A percentile compares a stretch with the other conserved stretches of the same genome.
Evolutionary conservation across 2,888 invertebrate species (phyloP).

Genomic region (Lycophotia porphyrea): DNA sequence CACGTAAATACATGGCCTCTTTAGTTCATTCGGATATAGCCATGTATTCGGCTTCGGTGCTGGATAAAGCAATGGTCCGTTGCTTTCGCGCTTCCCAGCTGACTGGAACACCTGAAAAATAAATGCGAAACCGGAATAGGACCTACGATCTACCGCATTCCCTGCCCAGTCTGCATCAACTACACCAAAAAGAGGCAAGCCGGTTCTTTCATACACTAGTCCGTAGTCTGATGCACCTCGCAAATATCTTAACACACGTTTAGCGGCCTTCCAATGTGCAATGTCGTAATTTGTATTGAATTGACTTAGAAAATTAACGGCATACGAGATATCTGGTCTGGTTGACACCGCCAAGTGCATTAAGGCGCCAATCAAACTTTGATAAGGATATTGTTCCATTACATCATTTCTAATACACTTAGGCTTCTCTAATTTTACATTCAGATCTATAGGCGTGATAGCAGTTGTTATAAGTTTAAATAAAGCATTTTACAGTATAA

Average conservation of each 20-base stretch:
- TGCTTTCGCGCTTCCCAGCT: too few relatives aligned
- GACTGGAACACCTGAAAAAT: too few relatives aligned
- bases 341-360: constrained; percentile 30
- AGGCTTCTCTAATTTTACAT: constrained; percentile 15
- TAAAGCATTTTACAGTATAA: too few relatives aligned
- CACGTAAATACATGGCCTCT: constrained; percentile 1
- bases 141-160: too few relatives aligned
- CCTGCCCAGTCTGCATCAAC: too few relatives aligned
- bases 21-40: not conserved
- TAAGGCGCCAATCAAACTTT: constrained; percentile 15
- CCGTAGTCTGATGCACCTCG: constrained; percentile 2
- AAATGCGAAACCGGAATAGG: too few relatives aligned
- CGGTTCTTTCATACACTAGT: too few relatives aligned
- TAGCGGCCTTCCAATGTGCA: constrained; percentile 33
- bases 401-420: not conserved
- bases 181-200: too few relatives aligned
- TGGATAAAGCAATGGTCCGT: too few relatives aligned
- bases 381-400: constrained; percentile 15
- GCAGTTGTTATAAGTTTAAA: too few relatives aligned
- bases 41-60: too few relatives aligned
- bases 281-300: constrained; percentile 22
- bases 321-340: constrained; percentile 21
- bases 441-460: too few relatives aligned
- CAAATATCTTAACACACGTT: constrained; percentile 31
- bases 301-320: constrained; percentile 25